Evolutionary conservation across 2,888 invertebrate genomes (phyloP).

Genomic region (Aquatica leii): DNA sequence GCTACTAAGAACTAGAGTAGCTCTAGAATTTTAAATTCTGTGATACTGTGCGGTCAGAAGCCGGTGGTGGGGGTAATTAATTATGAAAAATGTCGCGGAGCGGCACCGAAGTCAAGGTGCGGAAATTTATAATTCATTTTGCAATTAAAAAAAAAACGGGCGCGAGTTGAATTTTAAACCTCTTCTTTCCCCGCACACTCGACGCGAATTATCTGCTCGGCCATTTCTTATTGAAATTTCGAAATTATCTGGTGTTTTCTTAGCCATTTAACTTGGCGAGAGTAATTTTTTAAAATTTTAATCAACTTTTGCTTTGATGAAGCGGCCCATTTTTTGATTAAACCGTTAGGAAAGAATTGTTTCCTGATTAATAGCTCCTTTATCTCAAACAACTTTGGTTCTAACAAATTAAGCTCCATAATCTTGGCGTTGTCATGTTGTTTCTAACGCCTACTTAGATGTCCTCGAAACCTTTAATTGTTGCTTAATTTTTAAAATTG

Average conservation of each 20-base stretch:
- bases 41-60: slow-evolving; percentile 36
- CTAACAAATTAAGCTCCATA: no score
- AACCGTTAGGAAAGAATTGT: slow-evolving; percentile 10
- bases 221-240: slow-evolving; percentile 57
- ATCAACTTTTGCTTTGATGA: slow-evolving; percentile 48
- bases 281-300: slow-evolving; percentile 59
- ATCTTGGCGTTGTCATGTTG: no score
- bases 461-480: no score
- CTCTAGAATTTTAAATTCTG: slow-evolving; percentile 28
- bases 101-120: slow-evolving; percentile 48
- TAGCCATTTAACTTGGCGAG: slow-evolving; percentile 59
- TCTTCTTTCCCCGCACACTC: no score
- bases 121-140: slow-evolving; percentile 54
- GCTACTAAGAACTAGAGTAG: no score
- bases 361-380: slow-evolving; percentile 18
- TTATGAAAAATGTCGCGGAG: slow-evolving; percentile 50
- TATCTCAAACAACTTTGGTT: no score
- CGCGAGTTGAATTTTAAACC: slow-evolving; percentile 39
- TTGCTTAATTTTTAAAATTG: no score
- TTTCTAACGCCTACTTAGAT: no score
- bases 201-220: slow-evolving; percentile 44
- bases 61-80: slow-evolving; percentile 48
- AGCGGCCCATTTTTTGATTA: slow-evolving; percentile 26
- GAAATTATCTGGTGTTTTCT: slow-evolving; percentile 61
- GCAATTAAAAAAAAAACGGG: slow-evolving; percentile 52